Evolutionary conservation across 2,797 vertebrate genomes (phyloP), one percentile per base, ranked within the genome.

Genomic region (Benthosema pterotum): DNA sequence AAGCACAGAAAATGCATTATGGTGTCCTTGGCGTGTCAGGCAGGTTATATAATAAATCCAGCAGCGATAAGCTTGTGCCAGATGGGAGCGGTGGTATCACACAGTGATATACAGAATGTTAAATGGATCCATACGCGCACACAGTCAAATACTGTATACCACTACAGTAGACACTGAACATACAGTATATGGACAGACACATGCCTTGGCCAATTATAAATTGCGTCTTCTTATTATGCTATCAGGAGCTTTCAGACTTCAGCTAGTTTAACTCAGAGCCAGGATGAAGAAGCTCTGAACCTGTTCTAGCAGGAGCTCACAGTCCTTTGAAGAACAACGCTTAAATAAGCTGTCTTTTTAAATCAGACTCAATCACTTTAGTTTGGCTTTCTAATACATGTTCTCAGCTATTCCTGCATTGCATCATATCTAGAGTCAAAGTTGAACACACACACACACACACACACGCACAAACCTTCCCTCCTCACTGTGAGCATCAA

Each of bases 251-350:
- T 6, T 28, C 71, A 52, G 64, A 64, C 70, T 61, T 32, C 32
- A 32, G 32, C 6, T 32, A 32, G 32, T 32, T 32, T 32, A 32
- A 32, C 32, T 32, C 32, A 63, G 55, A 72, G 52, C 52, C 0
- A 0, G 83, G 80, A 88, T 87, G 82, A 85, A 83, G 83, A 76
- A 68, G 77, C 73, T 65, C 2, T 11, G 65, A 78, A 80, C 85
- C 81, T 85, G 60, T 70, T 75, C 82, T 72, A 67, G 77, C 85
- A 83, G 83, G 69, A 78, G 83, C 71, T 70, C 74, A n/a, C n/a
- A 57, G 79, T 63, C 72, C 59, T 75, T 80, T 74, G 75, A 79
- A 83, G 60, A 78, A 64, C 77, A 38, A 64, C 65, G 17, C 59
- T 47, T 71, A 61, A 79, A 73, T 74, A 86, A 65, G 74, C 74